Evolutionary conservation across 2,797 vertebrate genomes (phyloP), one percentile per base, ranked within the genome.

Genomic region (Rhynchotus rufescens): DNA sequence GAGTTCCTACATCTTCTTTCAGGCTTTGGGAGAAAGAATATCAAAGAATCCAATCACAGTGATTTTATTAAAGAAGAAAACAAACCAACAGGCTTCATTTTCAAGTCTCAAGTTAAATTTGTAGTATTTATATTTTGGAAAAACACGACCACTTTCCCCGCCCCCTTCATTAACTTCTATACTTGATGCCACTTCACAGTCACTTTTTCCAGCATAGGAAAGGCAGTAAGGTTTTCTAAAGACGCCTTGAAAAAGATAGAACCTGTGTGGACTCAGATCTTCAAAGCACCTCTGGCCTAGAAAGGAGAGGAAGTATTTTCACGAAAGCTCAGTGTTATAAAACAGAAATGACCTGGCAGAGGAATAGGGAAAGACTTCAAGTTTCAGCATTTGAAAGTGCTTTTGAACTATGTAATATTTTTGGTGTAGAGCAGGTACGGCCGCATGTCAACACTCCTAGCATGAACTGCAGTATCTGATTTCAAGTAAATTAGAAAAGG

Each of bases 1-100:
- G 17, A 0, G 0, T 21, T 80, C 52, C 4, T 6, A 12, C 0
- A 3, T 9, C 52, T 54, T 26, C 64, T 34, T 66, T 69, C 44
- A 82, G 44, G 34, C 10, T 86, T 67, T 32, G 57, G 80, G 47
- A 11, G 2, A 1, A 92, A 83, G 44, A 80, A 84, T 38, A 47
- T 74, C 49, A 74, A 74, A 62, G 67, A 82, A 87, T 19, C 65
- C 10, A 61, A 7, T 26, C 8, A 5, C 10, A 10, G 45, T 19
- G 52, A 32, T 76, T 88, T 66, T 44, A 86, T 34, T 60, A 22
- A 15, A 80, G 26, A 68, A 69, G 9, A 2, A 42, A 52, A 30
- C 45, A 56, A 6, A 2, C 26, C 45, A 60, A 6, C 2, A 30
- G 49, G 4, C 42, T 79, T 67, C 28, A 22, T 12, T 76, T 79